A percentile compares a stretch with the other conserved stretches of the same genome.
These are phyloP conservation scores for Coptotermes formosanus DNA, from an alignment of 1,140 invertebrate genomes.

Conservation along the genomic window DNA sequence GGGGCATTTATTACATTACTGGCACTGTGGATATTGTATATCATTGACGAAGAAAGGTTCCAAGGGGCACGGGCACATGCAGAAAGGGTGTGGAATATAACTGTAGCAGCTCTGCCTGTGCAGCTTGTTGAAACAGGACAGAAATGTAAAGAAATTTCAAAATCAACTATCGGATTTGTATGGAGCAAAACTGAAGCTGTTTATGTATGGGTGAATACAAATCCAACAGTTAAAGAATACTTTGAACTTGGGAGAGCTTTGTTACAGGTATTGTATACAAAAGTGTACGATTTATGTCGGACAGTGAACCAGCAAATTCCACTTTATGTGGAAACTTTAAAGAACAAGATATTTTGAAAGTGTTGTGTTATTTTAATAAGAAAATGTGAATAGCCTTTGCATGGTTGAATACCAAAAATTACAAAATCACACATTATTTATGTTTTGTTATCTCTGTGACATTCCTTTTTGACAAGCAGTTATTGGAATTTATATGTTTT, in stretches of 20 bases:
- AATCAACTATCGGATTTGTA: neutral
- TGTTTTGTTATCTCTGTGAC: neutral
- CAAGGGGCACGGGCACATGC: neutral
- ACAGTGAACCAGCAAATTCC: slow-evolving; percentile 5
- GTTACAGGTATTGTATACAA: neutral
- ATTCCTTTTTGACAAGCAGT: neutral
- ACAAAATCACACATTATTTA: neutral
- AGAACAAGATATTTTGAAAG: neutral
- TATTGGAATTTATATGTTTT: neutral
- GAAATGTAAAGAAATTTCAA: neutral
- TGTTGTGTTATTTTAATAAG: neutral
- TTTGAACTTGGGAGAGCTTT: neutral
- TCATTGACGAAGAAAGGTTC: neutral
- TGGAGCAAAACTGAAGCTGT: neutral
- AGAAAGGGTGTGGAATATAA: neutral
- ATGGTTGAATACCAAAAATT: neutral
- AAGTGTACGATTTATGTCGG: neutral
- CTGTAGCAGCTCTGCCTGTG: neutral
- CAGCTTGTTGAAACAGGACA: neutral
- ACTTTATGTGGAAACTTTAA: neutral
- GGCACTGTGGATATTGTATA: neutral
- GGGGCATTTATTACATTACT: neutral
- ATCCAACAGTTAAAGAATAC: neutral
- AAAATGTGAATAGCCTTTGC: neutral
- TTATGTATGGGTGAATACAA: neutral